Percentiles rank a stretch among this genome's conserved stretches.
These are phyloP conservation scores for human (Homo sapiens) DNA, from an alignment of 2,113 vertebrate species.

Conservation along the genomic window DNA sequence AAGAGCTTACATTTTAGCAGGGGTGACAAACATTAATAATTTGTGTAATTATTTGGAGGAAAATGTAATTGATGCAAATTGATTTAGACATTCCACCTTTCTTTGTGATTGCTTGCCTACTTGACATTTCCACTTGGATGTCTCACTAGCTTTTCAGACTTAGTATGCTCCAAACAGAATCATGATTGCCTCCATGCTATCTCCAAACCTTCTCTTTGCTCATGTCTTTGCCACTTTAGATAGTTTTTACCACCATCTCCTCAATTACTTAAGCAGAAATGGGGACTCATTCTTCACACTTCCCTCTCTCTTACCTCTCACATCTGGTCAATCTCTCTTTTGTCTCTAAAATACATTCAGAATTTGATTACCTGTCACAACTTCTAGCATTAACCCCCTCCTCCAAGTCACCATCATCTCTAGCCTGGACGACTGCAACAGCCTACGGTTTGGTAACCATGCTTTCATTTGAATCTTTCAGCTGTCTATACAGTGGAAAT, in stretches of 20 bases:
- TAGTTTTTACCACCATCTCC: neutral
- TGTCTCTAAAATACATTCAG: neutral
- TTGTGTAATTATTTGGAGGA: slow-evolving; percentile 12
- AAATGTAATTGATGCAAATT: neutral
- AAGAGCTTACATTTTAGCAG: neutral
- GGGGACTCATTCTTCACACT: neutral
- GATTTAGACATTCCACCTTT: neutral
- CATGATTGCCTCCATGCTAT: neutral
- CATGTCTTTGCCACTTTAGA: neutral
- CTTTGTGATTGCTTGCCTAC: slow-evolving; percentile 16
- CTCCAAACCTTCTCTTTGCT: neutral
- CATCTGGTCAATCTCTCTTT: neutral
- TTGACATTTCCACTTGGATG: neutral
- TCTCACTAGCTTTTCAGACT: neutral
- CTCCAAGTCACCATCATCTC: neutral
- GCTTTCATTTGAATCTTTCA: neutral
- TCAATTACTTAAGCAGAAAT: slow-evolving; percentile 6
- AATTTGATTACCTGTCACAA: neutral
- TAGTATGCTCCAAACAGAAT: neutral
- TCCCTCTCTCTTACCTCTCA: neutral
- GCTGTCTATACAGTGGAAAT: neutral
- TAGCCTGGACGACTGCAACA: neutral
- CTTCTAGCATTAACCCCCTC: neutral
- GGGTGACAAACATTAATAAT: neutral
- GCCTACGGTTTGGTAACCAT: neutral